These are phyloP conservation scores for Epistrophella euchroma DNA, from an alignment of 2,888 invertebrate genomes.

Conservation along the genomic window DNA sequence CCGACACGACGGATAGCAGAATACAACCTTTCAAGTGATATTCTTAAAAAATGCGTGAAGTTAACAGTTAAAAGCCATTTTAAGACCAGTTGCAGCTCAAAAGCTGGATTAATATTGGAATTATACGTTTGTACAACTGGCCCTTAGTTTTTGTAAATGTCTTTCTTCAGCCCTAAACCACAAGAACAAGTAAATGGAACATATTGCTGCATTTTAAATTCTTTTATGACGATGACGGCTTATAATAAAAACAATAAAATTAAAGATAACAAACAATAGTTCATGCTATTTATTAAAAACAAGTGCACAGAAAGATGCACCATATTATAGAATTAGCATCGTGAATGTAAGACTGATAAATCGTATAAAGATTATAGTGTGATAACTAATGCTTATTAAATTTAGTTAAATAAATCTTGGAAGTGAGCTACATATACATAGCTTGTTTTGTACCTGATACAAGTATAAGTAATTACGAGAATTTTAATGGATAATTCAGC, in stretches of 20 bases:
- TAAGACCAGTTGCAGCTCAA: too few relatives aligned
- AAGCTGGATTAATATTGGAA: too few relatives aligned
- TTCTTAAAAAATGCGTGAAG: too few relatives aligned
- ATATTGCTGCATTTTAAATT: not conserved
- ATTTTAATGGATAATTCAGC: constrained; percentile 79
- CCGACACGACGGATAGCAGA: too few relatives aligned
- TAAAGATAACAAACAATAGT: constrained; percentile 17
- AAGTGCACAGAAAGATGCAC: constrained; percentile 2
- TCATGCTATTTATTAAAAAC: constrained; percentile 23
- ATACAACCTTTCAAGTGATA: too few relatives aligned
- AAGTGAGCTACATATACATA: not conserved
- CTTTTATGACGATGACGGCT: not conserved
- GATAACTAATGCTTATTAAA: not conserved
- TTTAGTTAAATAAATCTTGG: not conserved
- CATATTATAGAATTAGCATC: constrained; percentile 23
- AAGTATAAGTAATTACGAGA: not conserved
- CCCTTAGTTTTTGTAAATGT: too few relatives aligned
- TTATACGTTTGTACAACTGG: too few relatives aligned
- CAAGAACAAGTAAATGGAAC: not conserved
- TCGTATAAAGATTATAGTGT: constrained; percentile 4
- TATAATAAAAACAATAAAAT: not conserved
- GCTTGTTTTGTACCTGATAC: constrained; percentile 32
- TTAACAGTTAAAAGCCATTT: too few relatives aligned
- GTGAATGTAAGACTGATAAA: constrained; percentile 48
- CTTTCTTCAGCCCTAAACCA: too few relatives aligned